Evolutionary conservation across 2,888 invertebrate species (phyloP).

Genomic region (Exocentrus adspersus): DNA sequence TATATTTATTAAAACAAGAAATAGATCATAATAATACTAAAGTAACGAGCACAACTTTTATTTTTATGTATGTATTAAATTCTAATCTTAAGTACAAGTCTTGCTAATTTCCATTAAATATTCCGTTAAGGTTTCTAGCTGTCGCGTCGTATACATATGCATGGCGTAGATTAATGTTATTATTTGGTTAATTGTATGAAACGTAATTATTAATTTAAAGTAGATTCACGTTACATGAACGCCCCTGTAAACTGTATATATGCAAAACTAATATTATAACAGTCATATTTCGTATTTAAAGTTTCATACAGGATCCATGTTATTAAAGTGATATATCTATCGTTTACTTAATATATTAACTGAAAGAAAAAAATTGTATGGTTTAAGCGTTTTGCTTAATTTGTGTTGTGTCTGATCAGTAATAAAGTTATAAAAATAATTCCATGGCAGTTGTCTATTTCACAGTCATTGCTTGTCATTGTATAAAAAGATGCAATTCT

Average conservation of each 20-base stretch:
- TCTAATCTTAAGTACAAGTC: slow-evolving; percentile 34
- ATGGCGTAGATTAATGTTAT: slow-evolving; percentile 29
- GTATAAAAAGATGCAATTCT: no score
- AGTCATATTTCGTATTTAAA: slow-evolving; percentile 37
- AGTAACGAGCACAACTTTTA: slow-evolving; percentile 39
- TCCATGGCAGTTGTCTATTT: no score
- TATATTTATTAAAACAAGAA: slow-evolving; percentile 35
- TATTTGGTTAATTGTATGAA: slow-evolving; percentile 22
- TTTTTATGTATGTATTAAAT: slow-evolving; percentile 34
- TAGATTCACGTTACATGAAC: slow-evolving; percentile 33
- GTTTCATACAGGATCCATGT: slow-evolving; percentile 40
- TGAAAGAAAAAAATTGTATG: slow-evolving; percentile 43
- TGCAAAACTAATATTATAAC: slow-evolving; percentile 34
- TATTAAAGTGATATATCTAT: slow-evolving; percentile 45
- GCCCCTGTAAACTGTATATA: slow-evolving; percentile 39
- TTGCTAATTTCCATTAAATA: slow-evolving; percentile 14
- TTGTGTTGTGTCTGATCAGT: slow-evolving; percentile 54
- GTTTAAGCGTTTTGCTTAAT: slow-evolving; percentile 53
- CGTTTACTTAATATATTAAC: slow-evolving; percentile 45
- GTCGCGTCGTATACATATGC: slow-evolving; percentile 19
- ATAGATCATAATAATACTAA: no score
- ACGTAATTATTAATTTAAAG: slow-evolving; percentile 16
- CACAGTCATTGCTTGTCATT: no score
- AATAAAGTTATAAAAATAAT: slow-evolving; percentile 44
- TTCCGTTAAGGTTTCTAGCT: slow-evolving; percentile 15